Conservation (phyloP, 2,888 invertebrate species). For the Galerucella pusilla region DNA sequence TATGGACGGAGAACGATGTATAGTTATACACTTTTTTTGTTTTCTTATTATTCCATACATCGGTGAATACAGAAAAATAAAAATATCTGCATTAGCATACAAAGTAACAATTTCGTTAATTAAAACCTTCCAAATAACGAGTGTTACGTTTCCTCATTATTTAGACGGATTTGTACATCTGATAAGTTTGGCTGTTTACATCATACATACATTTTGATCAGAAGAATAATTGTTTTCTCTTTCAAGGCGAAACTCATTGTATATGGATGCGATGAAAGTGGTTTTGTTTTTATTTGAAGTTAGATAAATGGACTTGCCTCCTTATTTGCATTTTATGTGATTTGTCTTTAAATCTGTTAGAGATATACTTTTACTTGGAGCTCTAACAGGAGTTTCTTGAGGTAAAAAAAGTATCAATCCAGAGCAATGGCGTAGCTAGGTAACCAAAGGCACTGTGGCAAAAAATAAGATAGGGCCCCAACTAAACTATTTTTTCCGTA, state of each 20-base stretch:
- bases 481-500: no score
- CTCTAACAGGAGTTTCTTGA: no score
- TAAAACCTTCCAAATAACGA: background rate
- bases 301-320: background rate
- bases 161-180: background rate
- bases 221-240: slow-evolving; percentile 19
- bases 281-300: background rate
- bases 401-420: no score
- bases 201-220: background rate
- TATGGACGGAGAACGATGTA: no score
- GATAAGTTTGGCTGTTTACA: background rate
- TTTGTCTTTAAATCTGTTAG: background rate
- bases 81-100: background rate
- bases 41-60: background rate
- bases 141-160: background rate
- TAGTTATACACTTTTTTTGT: no score
- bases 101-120: background rate
- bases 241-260: slow-evolving; percentile 18
- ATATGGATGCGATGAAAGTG: slow-evolving; percentile 25
- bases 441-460: no score
- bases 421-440: no score
- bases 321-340: slow-evolving; percentile 4
- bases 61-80: background rate
- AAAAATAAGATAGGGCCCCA: no score
- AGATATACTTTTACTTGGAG: no score